These are phyloP conservation scores for Gymnobelideus leadbeateri DNA, from an alignment of 2,113 vertebrate species.

Conservation along the genomic window DNA sequence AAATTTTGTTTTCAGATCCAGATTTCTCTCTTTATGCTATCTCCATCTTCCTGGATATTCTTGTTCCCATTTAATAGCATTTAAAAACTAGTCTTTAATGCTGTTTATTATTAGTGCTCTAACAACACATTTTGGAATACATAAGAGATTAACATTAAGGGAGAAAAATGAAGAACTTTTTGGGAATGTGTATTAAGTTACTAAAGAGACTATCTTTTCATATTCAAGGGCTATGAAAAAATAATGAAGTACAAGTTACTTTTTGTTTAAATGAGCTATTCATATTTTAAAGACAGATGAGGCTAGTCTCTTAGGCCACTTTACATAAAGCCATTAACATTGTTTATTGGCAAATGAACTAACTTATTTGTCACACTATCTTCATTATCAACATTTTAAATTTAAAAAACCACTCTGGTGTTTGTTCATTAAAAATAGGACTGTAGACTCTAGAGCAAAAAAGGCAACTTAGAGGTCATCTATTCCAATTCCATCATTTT, in stretches of 20 bases:
- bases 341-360: neutral
- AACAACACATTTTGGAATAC: neutral
- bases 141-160: slow-evolving; percentile 12
- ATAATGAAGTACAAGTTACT: slow-evolving; percentile 6
- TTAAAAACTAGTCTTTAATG: neutral
- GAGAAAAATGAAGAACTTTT: slow-evolving; percentile 12
- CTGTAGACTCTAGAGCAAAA: neutral
- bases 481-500: neutral
- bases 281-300: slow-evolving; percentile 13
- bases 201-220: slow-evolving; percentile 1
- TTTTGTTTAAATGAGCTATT: slow-evolving; percentile 10
- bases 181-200: neutral
- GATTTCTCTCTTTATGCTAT: neutral
- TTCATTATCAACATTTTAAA: neutral
- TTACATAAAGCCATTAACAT: neutral
- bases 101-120: neutral
- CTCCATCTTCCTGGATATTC: neutral
- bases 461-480: neutral
- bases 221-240: neutral
- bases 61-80: slow-evolving; percentile 5
- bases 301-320: neutral
- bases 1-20: neutral
- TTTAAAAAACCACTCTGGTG: neutral
- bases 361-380: neutral
- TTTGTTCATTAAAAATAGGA: slow-evolving; percentile 4